Percentiles rank a stretch among this genome's conserved stretches.
Conservation (phyloP, 2,888 invertebrate genomes). For the Drosophila bunnanda region DNA sequence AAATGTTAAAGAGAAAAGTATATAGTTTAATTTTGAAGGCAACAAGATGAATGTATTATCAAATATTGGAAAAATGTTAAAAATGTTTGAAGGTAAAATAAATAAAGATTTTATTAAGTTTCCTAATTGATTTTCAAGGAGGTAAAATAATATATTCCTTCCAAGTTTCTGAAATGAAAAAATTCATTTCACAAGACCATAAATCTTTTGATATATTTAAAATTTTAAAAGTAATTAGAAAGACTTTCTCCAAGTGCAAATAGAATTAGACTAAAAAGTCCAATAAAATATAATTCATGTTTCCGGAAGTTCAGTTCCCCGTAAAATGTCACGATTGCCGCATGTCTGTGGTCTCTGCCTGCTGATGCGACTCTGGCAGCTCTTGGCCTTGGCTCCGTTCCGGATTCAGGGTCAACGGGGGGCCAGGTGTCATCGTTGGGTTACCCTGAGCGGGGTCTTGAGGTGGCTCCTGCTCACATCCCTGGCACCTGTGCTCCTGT, state of each 20-base stretch:
- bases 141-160: neutral
- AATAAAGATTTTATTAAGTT: neutral
- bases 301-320: slow-evolving; percentile 47
- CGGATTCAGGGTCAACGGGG: slow-evolving; percentile 12
- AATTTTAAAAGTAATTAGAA: neutral
- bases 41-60: too few relatives aligned
- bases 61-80: too few relatives aligned
- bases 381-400: slow-evolving; percentile 70
- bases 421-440: slow-evolving; percentile 32
- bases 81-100: too few relatives aligned
- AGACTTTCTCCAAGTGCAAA: neutral
- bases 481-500: slow-evolving; percentile 60
- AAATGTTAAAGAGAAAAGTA: neutral
- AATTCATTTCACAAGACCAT: neutral
- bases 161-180: neutral
- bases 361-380: slow-evolving; percentile 65
- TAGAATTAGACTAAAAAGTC: neutral
- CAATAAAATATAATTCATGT: neutral
- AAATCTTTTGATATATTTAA: neutral
- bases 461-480: slow-evolving; percentile 49
- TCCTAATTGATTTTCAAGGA: neutral
- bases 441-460: slow-evolving; percentile 45
- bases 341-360: slow-evolving; percentile 66
- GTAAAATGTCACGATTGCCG: slow-evolving; percentile 61
- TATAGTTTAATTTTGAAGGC: too few relatives aligned